These are phyloP conservation scores for Pycnonotus jocosus DNA, from an alignment of 2,113 vertebrate species.

Conservation along the genomic window DNA sequence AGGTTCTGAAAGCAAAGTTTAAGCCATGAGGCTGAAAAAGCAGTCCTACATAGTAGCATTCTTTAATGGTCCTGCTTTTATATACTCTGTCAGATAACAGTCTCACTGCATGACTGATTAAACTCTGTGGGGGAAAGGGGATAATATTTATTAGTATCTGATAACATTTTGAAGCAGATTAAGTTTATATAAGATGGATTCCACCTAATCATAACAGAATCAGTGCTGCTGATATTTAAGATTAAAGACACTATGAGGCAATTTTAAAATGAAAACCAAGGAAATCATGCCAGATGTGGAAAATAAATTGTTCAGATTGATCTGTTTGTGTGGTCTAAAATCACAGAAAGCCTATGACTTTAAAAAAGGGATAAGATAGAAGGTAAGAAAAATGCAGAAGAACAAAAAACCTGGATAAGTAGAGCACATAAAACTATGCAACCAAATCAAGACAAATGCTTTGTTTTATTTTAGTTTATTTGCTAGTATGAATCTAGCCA, in stretches of 20 bases:
- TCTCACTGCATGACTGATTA: neutral
- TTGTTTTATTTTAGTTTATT: neutral
- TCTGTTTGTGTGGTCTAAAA: neutral
- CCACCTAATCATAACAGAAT: conserved; percentile 29
- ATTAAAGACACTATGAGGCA: neutral
- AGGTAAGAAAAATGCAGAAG: neutral
- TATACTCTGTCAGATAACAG: neutral
- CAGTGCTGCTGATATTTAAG: neutral
- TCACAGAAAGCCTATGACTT: neutral
- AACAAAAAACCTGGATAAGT: neutral
- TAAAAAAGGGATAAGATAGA: neutral
- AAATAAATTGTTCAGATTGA: neutral
- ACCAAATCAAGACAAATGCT: neutral
- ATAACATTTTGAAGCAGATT: conserved; percentile 1
- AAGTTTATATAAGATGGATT: neutral
- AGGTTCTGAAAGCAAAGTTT: neutral
- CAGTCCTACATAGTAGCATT: neutral
- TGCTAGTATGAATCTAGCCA: neutral
- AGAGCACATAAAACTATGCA: neutral
- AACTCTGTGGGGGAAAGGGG: neutral
- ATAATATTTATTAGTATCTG: conserved; percentile 9
- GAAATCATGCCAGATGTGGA: neutral
- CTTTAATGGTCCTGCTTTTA: neutral
- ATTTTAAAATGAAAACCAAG: conserved; percentile 31
- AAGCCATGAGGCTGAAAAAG: neutral